Evolutionary conservation across 2,797 vertebrate species (phyloP), one percentile per base, ranked within the genome.

Genomic region (Lindbergichthys nudifrons): DNA sequence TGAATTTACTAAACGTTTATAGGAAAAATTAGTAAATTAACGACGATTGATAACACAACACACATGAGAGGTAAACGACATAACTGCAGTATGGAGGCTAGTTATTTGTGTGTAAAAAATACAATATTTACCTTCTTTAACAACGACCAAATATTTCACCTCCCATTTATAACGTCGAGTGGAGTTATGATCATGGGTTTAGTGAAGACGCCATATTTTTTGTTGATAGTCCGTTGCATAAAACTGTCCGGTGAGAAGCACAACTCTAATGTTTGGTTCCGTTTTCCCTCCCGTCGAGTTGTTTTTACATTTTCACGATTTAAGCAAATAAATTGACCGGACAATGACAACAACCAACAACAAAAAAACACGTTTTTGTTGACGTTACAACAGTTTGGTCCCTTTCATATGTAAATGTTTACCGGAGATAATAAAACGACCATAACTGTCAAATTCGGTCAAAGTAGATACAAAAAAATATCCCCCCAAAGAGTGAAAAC

Each of bases 191-290:
- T 73, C 65, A 36, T 36, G 32, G 7, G 8, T 9, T 36, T 36
- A 36, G 32, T 36, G 32, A 36, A 3, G 9, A 0, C 81, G 85
- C 70, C 91, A 93, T 91, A 0, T 80, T 84, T 1, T 21, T 86
- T 94, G 90, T 95, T 94, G 73, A 94, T 41, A 88, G 90, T 94
- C 89, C 92, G 36, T 66, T 10, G 3, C 0, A 0, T 57, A 60
- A 82, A 86, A 56, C 0, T 32, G 2, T 81, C 89, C 93, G 90
- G 42, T 1, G 6, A n/a, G 84, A 88, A 89, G 83, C 86, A 9
- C 8, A 7, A 2, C 2, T 11, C 5, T 4, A 0, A 5, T 1
- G 1, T 19, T 1, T 0, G 64, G 32, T 65, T 83, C 57, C 78
- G 8, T 0, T 8, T 1, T 18, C 16, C 12, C 5, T 54, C 16